Base-by-base conservation (phyloP, 2,888 invertebrate species). In the Steinernema scapterisci region DNA sequence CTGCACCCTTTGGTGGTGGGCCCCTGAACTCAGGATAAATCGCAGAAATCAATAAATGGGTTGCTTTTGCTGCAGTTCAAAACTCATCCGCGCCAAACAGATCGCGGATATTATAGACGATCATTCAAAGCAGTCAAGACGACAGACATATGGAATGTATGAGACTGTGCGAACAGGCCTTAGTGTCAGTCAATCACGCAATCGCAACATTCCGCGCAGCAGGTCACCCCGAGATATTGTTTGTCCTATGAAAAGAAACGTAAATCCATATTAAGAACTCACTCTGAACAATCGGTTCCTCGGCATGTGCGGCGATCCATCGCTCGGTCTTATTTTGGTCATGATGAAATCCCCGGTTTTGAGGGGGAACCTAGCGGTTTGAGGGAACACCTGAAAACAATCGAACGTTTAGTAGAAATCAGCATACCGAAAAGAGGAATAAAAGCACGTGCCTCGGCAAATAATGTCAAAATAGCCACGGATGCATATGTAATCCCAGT, bases 341-440 rank as follows among this genome's bases (percentile, higher is more conserved):
- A 63, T 63, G 63, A 9, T 63, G 63, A 9, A 25, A 6, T 63
- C 63, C 63, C 63, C 38, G 38, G 38, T 63, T 63, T 63, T 11
- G 19, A 63, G 63, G 16, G 25, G 6, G 63, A 63, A 27, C 38
- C 38, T 38, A 9, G 9, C 38, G 38, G 38, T 38, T 38, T 38
- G 63, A 25, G 63, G 27, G n/a, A 38, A 63, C 21, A 63, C 63
- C 63, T 63, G 63, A 63, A 63, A 54, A 54, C 23, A 54, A 6
- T 3, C 5, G 9, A 9, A 9, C 9, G 38, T 38, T 38, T 9
- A 38, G 9, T 38, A 9, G 38, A 38, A 38, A 38, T 3, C 9
- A 38, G 9, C 38, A 38, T 38, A 38, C 9, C 38, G 38, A 38
- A 38, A 38, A 38, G 38, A 9, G 9, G 38, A 38, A 38, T 38